Evolutionary conservation across 2,113 vertebrate species (phyloP), one percentile per base, ranked within the genome.

Genomic region (Galeopterus variegatus): DNA sequence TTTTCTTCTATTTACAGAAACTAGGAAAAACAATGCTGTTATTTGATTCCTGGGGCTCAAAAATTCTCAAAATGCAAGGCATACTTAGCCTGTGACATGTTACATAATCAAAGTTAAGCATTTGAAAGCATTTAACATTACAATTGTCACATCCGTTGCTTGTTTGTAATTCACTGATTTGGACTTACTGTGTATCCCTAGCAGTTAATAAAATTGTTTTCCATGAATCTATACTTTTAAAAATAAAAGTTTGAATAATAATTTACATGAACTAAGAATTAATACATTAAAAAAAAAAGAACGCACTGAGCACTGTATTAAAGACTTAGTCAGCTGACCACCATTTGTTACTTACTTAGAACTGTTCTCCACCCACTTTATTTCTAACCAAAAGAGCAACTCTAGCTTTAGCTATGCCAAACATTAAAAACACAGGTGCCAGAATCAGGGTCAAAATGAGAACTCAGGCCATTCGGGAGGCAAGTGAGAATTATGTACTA

Each of bases 311-410:
- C 94, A 88, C 24, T 75, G 60, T 69, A 97, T 96, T 97, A 97
- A 95, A 97, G 93, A 97, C 67, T 97, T 86, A 93, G 89, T 96
- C 45, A n/a, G 89, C 96, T 97, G 90, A 92, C 86, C 84, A 96
- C 9, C 85, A 90, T 96, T 95, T 79, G 75, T 92, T 97, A 94
- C 97, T 98, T 97, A 93, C 81, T 90, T 93, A 93, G 83, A 97
- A 7, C 93, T 96, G 70, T 95, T 97, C 97, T 97, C 96, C 60
- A 12, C 95, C 97, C 93, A 97, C 96, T 98, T 97, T 72, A 98
- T 97, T 98, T 96, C 98, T 96, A 98, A 97, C 87, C 97, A 97
- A 98, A 96, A 98, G 96, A 98, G 80, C 97, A 98, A 77, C 89
- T 84, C 96, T 73, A 92, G 77, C 84, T 96, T 95, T 87, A 97